These are phyloP conservation scores for Sebastes alutus DNA, from an alignment of 2,797 vertebrate species.

Conservation along the genomic window DNA sequence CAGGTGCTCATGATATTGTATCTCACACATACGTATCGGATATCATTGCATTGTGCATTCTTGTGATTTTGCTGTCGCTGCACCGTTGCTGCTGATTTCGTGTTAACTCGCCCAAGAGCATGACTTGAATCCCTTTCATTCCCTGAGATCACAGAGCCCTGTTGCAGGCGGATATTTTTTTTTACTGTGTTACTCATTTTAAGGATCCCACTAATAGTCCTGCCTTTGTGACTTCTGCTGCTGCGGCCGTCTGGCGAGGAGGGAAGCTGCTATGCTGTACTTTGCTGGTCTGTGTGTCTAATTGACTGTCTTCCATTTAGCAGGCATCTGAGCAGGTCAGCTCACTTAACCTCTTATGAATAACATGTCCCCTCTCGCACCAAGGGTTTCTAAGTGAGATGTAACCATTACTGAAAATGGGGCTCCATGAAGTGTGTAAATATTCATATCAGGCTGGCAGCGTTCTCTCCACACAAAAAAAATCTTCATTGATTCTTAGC, in stretches of 20 bases:
- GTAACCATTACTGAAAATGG: conserved; percentile 59
- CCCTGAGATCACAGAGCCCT: background rate
- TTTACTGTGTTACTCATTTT: background rate
- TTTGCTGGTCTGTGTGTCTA: conserved; percentile 49
- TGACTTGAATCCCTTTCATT: background rate
- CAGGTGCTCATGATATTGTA: background rate
- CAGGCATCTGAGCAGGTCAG: conserved; percentile 74
- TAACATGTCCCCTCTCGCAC: conserved; percentile 67
- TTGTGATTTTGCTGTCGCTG: background rate
- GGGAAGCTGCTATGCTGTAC: conserved; percentile 44
- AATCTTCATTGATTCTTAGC: conserved; percentile 34
- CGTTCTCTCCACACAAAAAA: conserved; percentile 17
- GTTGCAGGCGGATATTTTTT: background rate
- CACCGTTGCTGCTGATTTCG: background rate
- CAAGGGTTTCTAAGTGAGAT: conserved; percentile 68
- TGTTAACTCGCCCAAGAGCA: background rate
- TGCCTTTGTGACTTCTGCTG: conserved; percentile 18
- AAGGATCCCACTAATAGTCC: conserved; percentile 15
- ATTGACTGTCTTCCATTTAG: conserved; percentile 74
- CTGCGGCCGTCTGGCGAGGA: conserved; percentile 14
- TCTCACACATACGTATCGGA: background rate
- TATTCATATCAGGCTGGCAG: conserved; percentile 65
- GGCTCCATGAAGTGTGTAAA: conserved; percentile 64
- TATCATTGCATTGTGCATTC: background rate
- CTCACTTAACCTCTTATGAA: conserved; percentile 78